These are phyloP conservation scores for Oreochromis mossambicus DNA, from an alignment of 2,797 vertebrate species.

Conservation along the genomic window DNA sequence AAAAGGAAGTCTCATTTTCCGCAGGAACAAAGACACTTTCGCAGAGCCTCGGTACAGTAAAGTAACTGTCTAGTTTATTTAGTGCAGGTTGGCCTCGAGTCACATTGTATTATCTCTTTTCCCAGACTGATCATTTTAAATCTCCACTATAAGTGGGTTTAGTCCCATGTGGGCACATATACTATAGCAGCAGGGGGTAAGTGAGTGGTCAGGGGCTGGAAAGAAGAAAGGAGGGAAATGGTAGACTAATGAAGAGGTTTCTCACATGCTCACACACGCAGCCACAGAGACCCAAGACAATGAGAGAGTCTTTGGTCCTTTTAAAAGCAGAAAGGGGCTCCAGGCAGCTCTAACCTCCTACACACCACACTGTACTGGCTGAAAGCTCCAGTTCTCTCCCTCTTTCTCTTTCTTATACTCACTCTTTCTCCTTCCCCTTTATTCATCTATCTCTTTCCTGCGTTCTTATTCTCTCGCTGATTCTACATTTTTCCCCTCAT, in stretches of 20 bases:
- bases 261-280: neutral
- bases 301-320: constrained; percentile 48
- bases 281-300: constrained; percentile 47
- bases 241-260: constrained; percentile 58
- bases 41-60: neutral
- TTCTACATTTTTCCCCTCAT: constrained; percentile 59
- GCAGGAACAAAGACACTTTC: constrained; percentile 2
- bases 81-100: constrained; percentile 27
- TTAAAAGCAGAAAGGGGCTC: constrained; percentile 57
- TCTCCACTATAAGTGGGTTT: constrained; percentile 65
- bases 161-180: constrained; percentile 36
- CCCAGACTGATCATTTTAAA: constrained; percentile 69
- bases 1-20: neutral
- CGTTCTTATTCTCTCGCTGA: constrained; percentile 61
- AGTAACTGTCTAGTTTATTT: constrained; percentile 46
- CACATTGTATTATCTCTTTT: constrained; percentile 46
- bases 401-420: constrained; percentile 17
- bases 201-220: constrained; percentile 50
- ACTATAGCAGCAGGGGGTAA: constrained; percentile 53
- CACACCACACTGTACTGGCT: constrained; percentile 44
- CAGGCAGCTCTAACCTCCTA: constrained; percentile 45
- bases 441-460: constrained; percentile 46
- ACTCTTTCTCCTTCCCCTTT: constrained; percentile 11
- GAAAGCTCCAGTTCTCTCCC: constrained; percentile 8
- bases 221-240: constrained; percentile 25